A percentile compares a stretch with the other conserved stretches of the same genome.
These are phyloP conservation scores for Lampropteryx suffumata DNA, from an alignment of 2,888 invertebrate species.

Conservation along the genomic window DNA sequence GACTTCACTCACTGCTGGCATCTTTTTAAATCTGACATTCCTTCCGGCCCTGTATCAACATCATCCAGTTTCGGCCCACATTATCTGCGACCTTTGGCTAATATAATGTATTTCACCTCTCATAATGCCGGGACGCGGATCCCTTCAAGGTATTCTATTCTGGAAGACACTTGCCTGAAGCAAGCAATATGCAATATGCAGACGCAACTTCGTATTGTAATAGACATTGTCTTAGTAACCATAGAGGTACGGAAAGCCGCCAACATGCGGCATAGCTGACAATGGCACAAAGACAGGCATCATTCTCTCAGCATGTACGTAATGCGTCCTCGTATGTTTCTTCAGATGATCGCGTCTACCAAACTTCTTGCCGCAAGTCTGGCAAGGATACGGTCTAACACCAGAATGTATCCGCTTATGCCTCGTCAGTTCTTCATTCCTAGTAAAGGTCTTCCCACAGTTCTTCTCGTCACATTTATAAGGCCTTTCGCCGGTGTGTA, in stretches of 20 bases:
- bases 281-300: slow-evolving; percentile 84
- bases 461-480: slow-evolving; percentile 93
- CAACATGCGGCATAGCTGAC: slow-evolving; percentile 73
- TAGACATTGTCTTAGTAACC: slow-evolving; percentile 71
- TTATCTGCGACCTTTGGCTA: too few species aligned
- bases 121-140: too few species aligned
- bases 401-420: slow-evolving; percentile 96
- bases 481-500: slow-evolving; percentile 95
- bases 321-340: slow-evolving; percentile 95
- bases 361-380: slow-evolving; percentile 95
- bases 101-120: too few species aligned
- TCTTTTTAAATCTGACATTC: too few species aligned
- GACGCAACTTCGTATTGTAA: too few species aligned
- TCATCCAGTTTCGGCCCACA: too few species aligned
- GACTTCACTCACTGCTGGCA: too few species aligned
- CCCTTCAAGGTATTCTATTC: too few species aligned
- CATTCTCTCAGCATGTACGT: slow-evolving; percentile 83
- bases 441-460: slow-evolving; percentile 94
- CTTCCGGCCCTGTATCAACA: too few species aligned
- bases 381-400: slow-evolving; percentile 92
- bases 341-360: slow-evolving; percentile 97
- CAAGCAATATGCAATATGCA: too few species aligned
- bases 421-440: slow-evolving; percentile 96
- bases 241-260: slow-evolving; percentile 78
- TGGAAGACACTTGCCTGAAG: too few species aligned